Evolutionary conservation across 2,797 vertebrate genomes (phyloP).

Genomic region (Melanotaenia nigrans): DNA sequence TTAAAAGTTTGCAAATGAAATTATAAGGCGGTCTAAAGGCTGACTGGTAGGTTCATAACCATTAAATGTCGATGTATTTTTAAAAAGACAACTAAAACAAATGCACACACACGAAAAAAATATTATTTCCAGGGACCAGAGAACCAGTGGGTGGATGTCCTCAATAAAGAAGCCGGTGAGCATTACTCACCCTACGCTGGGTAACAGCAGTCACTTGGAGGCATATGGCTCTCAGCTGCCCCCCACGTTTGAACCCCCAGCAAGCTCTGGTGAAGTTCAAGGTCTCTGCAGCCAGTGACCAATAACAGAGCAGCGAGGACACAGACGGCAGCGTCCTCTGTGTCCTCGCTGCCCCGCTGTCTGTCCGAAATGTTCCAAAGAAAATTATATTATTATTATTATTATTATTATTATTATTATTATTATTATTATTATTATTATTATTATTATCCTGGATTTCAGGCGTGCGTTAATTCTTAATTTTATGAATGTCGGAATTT

Average conservation of each 20-base stretch:
- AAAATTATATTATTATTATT: slow-evolving; percentile 7
- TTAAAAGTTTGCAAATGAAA: background rate
- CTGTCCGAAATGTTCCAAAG: background rate
- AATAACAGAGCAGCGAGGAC: slow-evolving; percentile 29
- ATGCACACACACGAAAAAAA: background rate
- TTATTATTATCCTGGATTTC: background rate
- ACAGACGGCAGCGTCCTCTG: slow-evolving; percentile 31
- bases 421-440: slow-evolving; percentile 3
- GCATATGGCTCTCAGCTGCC: slow-evolving; percentile 82
- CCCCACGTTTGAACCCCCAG: slow-evolving; percentile 64
- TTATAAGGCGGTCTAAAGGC: background rate
- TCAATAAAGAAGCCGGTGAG: slow-evolving; percentile 30
- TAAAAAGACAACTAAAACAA: background rate
- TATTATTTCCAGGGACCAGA: slow-evolving; percentile 3
- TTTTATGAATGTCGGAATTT: background rate
- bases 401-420: background rate
- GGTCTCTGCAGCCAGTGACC: slow-evolving; percentile 75
- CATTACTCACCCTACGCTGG: slow-evolving; percentile 55
- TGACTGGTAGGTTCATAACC: background rate
- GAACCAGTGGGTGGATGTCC: slow-evolving; percentile 21
- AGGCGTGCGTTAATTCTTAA: background rate
- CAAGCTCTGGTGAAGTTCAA: slow-evolving; percentile 81
- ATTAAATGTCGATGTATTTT: background rate
- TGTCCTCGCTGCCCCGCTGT: slow-evolving; percentile 4
- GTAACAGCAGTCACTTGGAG: slow-evolving; percentile 60